Evolutionary conservation across 2,888 invertebrate species (phyloP), one percentile per base, ranked within the genome.

Genomic region (Notodonta ziczac): DNA sequence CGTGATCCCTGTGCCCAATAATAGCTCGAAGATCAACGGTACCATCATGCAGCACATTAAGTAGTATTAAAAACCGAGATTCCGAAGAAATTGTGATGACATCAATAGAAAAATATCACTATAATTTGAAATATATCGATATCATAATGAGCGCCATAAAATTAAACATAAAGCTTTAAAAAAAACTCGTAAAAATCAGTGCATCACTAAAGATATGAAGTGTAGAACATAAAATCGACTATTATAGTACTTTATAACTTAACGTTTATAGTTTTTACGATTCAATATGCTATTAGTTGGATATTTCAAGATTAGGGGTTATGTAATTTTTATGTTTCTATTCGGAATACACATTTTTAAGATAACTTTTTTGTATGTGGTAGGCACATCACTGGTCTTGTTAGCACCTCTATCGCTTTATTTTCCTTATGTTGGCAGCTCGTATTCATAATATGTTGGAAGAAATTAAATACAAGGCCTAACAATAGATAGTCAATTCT

Each of bases 211-310:
- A 40, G 40, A 55, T 16, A 55, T 55, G 40, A 55, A 55, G 55
- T 55, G 55, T n/a, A 16, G 39, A 55, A 39, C 40, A 55, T 55
- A 55, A 55, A 55, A 55, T 40, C 40, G 40, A 14, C 32, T 9
- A 40, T 55, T 40, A 40, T 55, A 14, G 32, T 14, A 55, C n/a
- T 55, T 55, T 52, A 52, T 16, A 52, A 52, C 52, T 52, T 6
- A 32, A 35, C 32, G 8, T 52, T 55, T 55, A 55, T 55, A 55
- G 55, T 40, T 55, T 55, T 55, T 55, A 55, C 55, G 40, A 39
- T n/a, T 13, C 35, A 62, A 60, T 64, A 63, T n/a, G 58, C 62
- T 55, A 65, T 67, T 62, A 64, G 56, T 53, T 35, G 35, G 53
- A 13, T 53, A 32, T 35, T 35, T 32, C 35, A 35, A 35, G 53